Evolutionary conservation across 1,140 invertebrate species (phyloP).

Genomic region (Phthorimaea operculella): DNA sequence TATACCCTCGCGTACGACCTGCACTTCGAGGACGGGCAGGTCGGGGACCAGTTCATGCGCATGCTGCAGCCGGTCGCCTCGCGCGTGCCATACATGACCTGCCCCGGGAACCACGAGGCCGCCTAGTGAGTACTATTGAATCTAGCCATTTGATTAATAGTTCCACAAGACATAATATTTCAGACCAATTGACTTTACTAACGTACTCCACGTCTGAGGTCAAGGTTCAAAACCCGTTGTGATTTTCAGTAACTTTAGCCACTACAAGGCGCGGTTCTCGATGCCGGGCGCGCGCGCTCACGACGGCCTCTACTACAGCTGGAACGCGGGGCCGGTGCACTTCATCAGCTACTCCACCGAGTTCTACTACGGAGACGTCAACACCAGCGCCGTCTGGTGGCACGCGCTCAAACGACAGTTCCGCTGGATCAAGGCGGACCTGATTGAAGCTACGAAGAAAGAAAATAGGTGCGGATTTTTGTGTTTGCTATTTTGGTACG

Average conservation of each 20-base stretch:
- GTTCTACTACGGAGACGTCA: conserved; percentile 77
- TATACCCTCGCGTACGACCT: conserved; percentile 89
- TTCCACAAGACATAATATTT: background rate
- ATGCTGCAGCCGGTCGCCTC: no score
- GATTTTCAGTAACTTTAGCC: conserved; percentile 79
- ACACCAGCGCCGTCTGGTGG: conserved; percentile 58
- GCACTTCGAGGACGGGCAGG: conserved; percentile 58
- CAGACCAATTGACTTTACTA: background rate
- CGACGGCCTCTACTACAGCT: conserved; percentile 86
- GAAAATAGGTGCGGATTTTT: background rate
- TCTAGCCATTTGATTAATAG: background rate
- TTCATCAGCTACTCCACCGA: conserved; percentile 91
- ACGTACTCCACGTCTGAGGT: background rate
- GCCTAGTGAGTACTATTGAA: conserved; percentile 75
- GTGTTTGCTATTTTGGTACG: no score
- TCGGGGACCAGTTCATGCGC: conserved; percentile 80
- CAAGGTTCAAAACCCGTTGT: no score
- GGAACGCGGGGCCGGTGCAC: conserved; percentile 89
- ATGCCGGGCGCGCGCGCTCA: conserved; percentile 76
- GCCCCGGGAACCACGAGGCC: conserved; percentile 91
- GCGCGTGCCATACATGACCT: conserved; percentile 89
- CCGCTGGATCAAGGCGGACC: background rate
- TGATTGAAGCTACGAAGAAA: background rate
- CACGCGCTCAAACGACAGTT: background rate
- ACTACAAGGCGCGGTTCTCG: conserved; percentile 83